A percentile compares a stretch with the other conserved stretches of the same genome.
Conservation (phyloP, 1,140 invertebrate species). For the Lithobius niger region DNA sequence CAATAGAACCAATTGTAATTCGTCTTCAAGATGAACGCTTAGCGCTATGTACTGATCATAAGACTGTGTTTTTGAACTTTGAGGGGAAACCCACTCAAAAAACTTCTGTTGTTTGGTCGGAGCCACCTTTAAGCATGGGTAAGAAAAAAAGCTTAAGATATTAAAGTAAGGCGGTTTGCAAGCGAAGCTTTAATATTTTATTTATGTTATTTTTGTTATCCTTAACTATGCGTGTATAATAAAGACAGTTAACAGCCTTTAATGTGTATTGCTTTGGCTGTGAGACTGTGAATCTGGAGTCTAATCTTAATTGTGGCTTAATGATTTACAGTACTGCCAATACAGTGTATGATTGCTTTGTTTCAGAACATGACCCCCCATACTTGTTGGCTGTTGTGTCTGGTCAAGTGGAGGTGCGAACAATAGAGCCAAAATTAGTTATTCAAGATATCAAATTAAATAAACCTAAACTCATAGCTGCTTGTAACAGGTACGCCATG, state of each 20-base stretch:
- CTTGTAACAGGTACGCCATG: slow-evolving; percentile 13
- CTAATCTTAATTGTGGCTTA: no score
- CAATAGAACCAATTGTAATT: slow-evolving; percentile 66
- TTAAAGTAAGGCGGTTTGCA: no score
- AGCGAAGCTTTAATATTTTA: no score
- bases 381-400: slow-evolving; percentile 71
- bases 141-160: slow-evolving; percentile 15
- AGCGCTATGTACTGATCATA: slow-evolving; percentile 64
- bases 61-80: slow-evolving; percentile 62
- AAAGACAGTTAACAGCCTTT: no score
- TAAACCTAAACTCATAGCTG: slow-evolving; percentile 37
- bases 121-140: slow-evolving; percentile 59
- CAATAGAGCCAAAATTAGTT: slow-evolving; percentile 50
- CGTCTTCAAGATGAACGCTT: slow-evolving; percentile 57
- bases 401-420: slow-evolving; percentile 66
- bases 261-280: no score
- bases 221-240: no score
- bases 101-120: slow-evolving; percentile 66
- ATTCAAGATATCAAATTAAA: slow-evolving; percentile 61
- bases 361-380: slow-evolving; percentile 75
- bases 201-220: no score
- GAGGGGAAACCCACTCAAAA: slow-evolving; percentile 52
- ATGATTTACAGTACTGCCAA: no score
- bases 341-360: slow-evolving; percentile 15
- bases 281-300: no score